These are phyloP conservation scores for Pseudomyrmex dendroicus DNA, from an alignment of 1,140 invertebrate species.

Conservation along the genomic window DNA sequence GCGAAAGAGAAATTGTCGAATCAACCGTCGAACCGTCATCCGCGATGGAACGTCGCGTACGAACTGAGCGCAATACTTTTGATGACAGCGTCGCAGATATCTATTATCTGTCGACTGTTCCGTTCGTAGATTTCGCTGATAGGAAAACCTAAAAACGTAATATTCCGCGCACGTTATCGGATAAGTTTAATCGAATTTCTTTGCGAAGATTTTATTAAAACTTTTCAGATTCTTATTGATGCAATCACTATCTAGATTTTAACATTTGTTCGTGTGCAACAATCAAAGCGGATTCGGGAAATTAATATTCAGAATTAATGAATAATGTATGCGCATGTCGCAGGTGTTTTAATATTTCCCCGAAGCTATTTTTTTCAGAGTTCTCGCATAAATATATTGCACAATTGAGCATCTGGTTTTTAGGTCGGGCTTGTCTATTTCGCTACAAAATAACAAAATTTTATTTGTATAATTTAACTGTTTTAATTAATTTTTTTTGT, in stretches of 20 bases:
- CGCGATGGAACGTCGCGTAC: conserved; percentile 14
- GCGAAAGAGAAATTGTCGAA: neutral
- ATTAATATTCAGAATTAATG: neutral
- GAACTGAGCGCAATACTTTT: conserved; percentile 59
- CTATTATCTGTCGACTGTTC: conserved; percentile 45
- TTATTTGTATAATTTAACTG: conserved; percentile 2
- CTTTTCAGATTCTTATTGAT: neutral
- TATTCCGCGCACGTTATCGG: neutral
- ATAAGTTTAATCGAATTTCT: conserved; percentile 3
- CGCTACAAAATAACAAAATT: neutral
- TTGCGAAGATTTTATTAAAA: neutral
- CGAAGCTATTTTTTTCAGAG: neutral
- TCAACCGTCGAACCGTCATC: conserved; percentile 7
- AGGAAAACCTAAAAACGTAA: conserved; percentile 45
- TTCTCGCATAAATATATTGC: neutral
- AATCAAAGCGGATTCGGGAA: neutral
- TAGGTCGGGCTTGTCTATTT: neutral
- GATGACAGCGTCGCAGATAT: conserved; percentile 49
- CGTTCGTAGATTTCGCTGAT: conserved; percentile 60
- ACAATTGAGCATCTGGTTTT: neutral
- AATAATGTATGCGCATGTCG: no score
- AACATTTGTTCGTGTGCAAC: neutral
- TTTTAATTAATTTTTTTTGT: no score
- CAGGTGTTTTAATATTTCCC: neutral
- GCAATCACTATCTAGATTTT: neutral